Evolutionary conservation across 2,797 vertebrate species (phyloP).

Genomic region (Epinephelus coioides): DNA sequence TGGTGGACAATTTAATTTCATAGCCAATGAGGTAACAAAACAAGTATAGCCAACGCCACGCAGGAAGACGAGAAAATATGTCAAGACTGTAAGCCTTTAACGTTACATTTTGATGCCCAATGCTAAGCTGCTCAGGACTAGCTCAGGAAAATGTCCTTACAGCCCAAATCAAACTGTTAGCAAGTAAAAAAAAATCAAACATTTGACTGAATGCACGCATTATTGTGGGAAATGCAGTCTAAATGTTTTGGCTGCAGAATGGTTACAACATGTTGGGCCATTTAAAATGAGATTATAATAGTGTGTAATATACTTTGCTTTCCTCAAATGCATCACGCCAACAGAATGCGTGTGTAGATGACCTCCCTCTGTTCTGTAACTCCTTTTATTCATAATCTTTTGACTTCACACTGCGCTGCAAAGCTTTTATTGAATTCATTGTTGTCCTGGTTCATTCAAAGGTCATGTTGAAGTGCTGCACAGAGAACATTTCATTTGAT

Average conservation of each 20-base stretch:
- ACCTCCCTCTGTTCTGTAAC: constrained; percentile 10
- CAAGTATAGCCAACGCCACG: no score
- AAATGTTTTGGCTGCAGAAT: not conserved
- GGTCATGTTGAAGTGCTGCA: constrained; percentile 35
- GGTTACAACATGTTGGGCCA: not conserved
- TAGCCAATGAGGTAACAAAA: no score
- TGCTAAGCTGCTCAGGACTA: no score
- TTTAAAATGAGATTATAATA: not conserved
- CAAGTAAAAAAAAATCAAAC: not conserved
- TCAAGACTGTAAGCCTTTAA: no score
- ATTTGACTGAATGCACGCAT: not conserved
- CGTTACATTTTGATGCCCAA: no score
- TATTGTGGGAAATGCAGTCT: not conserved
- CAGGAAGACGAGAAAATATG: no score
- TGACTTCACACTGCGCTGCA: constrained; percentile 27
- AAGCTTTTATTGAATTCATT: constrained; percentile 40
- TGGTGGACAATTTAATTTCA: not conserved
- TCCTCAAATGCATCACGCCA: not conserved
- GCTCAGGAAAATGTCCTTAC: not conserved
- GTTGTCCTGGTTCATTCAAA: constrained; percentile 38
- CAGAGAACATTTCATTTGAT: constrained; percentile 52
- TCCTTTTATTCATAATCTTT: constrained; percentile 35
- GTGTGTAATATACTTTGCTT: not conserved
- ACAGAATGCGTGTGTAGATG: not conserved
- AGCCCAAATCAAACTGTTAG: not conserved